Base-by-base conservation (phyloP, 2,888 invertebrate species). In the Eulithis prunata region DNA sequence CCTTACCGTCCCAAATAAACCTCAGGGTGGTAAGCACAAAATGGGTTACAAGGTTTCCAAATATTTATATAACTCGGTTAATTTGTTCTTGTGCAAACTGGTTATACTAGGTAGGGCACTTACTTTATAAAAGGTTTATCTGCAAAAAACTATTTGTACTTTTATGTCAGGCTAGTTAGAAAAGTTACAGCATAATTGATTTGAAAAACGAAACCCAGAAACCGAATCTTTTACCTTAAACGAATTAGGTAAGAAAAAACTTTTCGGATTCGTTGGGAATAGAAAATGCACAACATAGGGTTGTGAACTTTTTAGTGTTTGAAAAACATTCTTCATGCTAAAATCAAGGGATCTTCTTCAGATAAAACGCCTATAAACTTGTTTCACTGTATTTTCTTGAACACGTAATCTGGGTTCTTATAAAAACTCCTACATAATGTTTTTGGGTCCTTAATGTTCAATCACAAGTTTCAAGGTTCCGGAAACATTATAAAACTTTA, bases 371-470 rank as follows among this genome's bases (percentile, higher is more conserved):
- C 6, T 32, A 47, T 46, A 4, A 46, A 46, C 12, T 46, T n/a
- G 46, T 46, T 4, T 6, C n/a, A 46, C 32, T 32, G 6, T 32
- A 3, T 41, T 10, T 11, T 41, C 41, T 8, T 43, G 43, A 52
- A 53, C 49, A 57, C 45, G 28, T 51, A 28, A 51, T 51, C 51
- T 51, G 28, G 51, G 21, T 2, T 14, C 13, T 56, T 51, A 56
- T n/a, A 21, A 53, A 53, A 36, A 63, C 51, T 56, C 58, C 62
- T 64, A 45, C 68, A 68, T 59, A 67, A 64, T 58, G 58, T 68
- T 64, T 62, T 58, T 61, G 36, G 46, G 41, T 52, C 41, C 13
- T 51, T 60, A 56, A 64, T 52, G 59, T 55, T 28, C 49, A 52
- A 13, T 55, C 49, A 36, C 55, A 54, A 41, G 54, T 54, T 41